Base-by-base conservation (phyloP, 2,888 invertebrate species). In the Thecocarcelia acutangulata region DNA sequence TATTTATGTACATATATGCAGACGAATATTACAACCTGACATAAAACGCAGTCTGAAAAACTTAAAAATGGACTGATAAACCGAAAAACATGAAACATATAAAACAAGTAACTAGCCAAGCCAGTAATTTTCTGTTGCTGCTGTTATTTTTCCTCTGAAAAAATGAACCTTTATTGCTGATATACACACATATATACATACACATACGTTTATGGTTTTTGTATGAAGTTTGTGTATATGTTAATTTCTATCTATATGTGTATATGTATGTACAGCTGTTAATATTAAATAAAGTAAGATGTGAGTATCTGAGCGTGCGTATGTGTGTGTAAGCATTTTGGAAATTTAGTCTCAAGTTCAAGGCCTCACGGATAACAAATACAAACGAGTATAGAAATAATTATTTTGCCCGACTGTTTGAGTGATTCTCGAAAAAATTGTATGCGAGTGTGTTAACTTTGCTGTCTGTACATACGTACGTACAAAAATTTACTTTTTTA, bases 261-360 rank as follows among this genome's bases (percentile, higher is more conserved):
- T 33, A 8, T 33, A 5, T 8, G 9, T 33, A 9, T 8, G 8
- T 33, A 33, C 33, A 33, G 33, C 33, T 33, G 33, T 33, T 33
- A 33, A 33, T 6, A 69, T n/a, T 17, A 33, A 56, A 69, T 46
- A 56, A 56, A 68, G 78, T 56, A 69, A 69, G 79, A 66, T 76
- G 77, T 77, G 64, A 59, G 63, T 83, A 61, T 61, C 44, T 52
- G 77, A 80, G 56, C 28, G 64, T 79, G 74, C 81, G 46, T 48
- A 37, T 46, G 66, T 66, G 59, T 64, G 56, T 58, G 40, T 46
- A 84, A 83, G 88, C 87, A 89, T 89, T 90, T 89, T 89, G 89
- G 89, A 90, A 90, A 90, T 89, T 90, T 88, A 90, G 91, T 91
- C 90, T 91, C 91, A 91, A 91, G 91, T 91, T 91, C 91, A 91